Evolutionary conservation across 2,797 vertebrate species (phyloP).

Genomic region (Limnodromus scolopaceus): DNA sequence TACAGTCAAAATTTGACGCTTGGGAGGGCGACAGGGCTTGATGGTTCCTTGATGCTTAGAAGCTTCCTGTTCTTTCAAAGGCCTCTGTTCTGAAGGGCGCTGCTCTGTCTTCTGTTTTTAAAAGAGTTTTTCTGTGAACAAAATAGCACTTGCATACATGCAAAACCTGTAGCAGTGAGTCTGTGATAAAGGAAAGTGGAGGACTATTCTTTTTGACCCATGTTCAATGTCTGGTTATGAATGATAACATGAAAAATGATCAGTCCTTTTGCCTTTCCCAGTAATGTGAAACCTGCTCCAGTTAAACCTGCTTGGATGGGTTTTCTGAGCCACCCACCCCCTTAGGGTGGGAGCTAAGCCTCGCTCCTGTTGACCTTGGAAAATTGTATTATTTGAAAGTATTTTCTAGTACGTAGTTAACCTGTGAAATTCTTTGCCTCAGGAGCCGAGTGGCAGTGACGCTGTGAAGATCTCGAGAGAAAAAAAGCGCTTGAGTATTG

Average conservation of each 20-base stretch:
- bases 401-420: background rate
- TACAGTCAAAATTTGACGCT: conserved; percentile 35
- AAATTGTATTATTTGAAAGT: background rate
- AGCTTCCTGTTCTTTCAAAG: conserved; percentile 48
- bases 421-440: background rate
- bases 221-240: background rate
- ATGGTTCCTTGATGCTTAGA: background rate
- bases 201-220: background rate
- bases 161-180: background rate
- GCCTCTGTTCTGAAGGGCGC: background rate
- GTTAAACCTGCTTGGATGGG: background rate
- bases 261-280: background rate
- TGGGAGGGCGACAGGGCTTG: background rate
- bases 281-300: background rate
- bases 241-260: background rate
- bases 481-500: background rate
- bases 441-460: background rate
- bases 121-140: background rate
- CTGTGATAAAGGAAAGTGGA: background rate
- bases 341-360: background rate
- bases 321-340: background rate
- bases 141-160: background rate
- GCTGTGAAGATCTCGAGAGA: background rate
- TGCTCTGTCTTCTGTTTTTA: background rate
- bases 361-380: background rate